A percentile compares a stretch with the other conserved stretches of the same genome.
Evolutionary conservation across 2,113 vertebrate species (phyloP).

Genomic region (Lagopus leucura): DNA sequence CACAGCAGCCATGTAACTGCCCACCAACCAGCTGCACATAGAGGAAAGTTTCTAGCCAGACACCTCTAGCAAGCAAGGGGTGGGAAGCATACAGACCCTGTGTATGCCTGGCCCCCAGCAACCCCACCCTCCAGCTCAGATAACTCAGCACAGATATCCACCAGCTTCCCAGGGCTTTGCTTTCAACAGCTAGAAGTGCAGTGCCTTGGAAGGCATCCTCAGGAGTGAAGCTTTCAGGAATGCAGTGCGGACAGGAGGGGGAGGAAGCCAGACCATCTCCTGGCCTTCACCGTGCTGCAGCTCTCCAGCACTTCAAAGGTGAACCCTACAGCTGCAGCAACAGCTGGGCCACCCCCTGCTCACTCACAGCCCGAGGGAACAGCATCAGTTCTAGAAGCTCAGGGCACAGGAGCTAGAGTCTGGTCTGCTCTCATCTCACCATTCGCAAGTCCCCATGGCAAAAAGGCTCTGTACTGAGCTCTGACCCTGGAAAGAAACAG

Average conservation of each 20-base stretch:
- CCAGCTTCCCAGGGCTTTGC: neutral
- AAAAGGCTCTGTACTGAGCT: neutral
- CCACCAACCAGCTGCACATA: rapidly evolving
- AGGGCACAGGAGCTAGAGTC: rapidly evolving
- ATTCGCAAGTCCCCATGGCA: neutral
- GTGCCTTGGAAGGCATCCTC: neutral
- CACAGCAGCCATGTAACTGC: neutral
- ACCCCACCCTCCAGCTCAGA: neutral
- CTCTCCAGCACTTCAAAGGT: neutral
- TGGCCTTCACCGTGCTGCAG: neutral
- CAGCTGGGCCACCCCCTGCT: neutral
- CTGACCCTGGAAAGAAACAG: neutral
- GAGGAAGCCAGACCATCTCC: neutral
- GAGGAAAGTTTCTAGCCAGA: neutral
- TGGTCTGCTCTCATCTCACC: neutral
- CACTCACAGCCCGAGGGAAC: neutral
- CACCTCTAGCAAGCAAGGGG: rapidly evolving
- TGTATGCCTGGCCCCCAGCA: neutral
- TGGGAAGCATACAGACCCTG: rapidly evolving
- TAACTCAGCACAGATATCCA: neutral
- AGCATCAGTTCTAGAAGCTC: neutral
- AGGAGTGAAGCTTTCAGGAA: neutral
- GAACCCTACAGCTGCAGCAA: neutral
- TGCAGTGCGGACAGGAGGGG: neutral
- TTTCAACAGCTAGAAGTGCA: neutral